These are phyloP conservation scores for Scaptomyza reducta DNA, from an alignment of 2,888 invertebrate species.

Conservation along the genomic window DNA sequence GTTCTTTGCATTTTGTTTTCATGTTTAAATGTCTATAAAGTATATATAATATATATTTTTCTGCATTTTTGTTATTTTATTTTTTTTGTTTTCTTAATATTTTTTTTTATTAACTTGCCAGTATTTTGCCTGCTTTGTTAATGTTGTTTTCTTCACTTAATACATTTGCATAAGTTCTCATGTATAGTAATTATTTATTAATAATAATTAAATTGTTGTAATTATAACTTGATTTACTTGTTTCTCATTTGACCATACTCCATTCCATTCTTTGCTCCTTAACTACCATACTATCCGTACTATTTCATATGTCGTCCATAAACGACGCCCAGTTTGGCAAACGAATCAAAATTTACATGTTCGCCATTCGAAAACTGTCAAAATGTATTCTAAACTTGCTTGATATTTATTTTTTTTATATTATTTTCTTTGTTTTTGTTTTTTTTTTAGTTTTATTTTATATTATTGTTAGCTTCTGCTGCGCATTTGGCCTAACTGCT, in stretches of 20 bases:
- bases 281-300: slow-evolving; percentile 34
- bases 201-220: slow-evolving; percentile 78
- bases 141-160: slow-evolving; percentile 45
- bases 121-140: slow-evolving; percentile 37
- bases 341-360: slow-evolving; percentile 73
- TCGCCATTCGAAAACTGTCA: slow-evolving; percentile 65
- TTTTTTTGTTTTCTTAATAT: slow-evolving; percentile 40
- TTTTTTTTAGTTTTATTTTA: slow-evolving; percentile 35
- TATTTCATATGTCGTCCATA: slow-evolving; percentile 50
- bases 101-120: slow-evolving; percentile 61
- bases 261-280: slow-evolving; percentile 37
- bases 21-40: slow-evolving; percentile 78
- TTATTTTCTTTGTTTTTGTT: slow-evolving; percentile 29
- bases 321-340: slow-evolving; percentile 75
- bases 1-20: slow-evolving; percentile 69
- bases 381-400: slow-evolving; percentile 56
- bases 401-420: slow-evolving; percentile 54
- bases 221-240: slow-evolving; percentile 74
- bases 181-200: slow-evolving; percentile 78
- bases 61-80: slow-evolving; percentile 69
- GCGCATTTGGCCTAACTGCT: slow-evolving; percentile 50
- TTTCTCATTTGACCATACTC: slow-evolving; percentile 27
- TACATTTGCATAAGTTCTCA: slow-evolving; percentile 67
- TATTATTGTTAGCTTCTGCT: slow-evolving; percentile 65
- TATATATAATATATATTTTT: slow-evolving; percentile 80